These are phyloP conservation scores for Pollenia angustigena DNA, from an alignment of 2,888 invertebrate genomes.

Conservation along the genomic window DNA sequence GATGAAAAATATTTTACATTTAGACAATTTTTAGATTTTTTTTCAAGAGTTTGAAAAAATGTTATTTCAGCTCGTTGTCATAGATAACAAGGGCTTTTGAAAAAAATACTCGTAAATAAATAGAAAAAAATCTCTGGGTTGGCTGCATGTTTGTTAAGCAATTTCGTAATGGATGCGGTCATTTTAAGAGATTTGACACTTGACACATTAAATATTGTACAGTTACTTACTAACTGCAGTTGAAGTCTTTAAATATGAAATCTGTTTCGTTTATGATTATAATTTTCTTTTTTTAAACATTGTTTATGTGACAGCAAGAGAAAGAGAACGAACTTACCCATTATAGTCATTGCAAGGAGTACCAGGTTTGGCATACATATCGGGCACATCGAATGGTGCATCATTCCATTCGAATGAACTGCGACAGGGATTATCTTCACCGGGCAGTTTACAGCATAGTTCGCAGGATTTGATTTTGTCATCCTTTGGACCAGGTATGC, in stretches of 20 bases:
- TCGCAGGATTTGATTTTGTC: conserved; percentile 95
- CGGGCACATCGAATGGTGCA: conserved; percentile 94
- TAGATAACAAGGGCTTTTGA: conserved; percentile 41
- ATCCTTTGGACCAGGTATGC: conserved; percentile 91
- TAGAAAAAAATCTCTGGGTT: background rate
- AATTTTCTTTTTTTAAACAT: background rate
- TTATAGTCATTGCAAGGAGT: conserved; percentile 97
- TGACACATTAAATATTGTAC: conserved; percentile 58
- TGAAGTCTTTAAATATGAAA: conserved; percentile 5
- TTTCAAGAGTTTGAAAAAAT: conserved; percentile 3
- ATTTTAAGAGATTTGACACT: conserved; percentile 68
- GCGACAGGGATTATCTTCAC: conserved; percentile 91
- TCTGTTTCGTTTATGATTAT: background rate
- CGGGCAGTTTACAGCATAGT: conserved; percentile 95
- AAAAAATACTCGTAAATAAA: background rate
- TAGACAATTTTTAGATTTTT: conserved; percentile 26
- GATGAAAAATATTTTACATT: conserved; percentile 55
- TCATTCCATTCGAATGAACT: conserved; percentile 96
- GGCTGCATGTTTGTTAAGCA: conserved; percentile 59
- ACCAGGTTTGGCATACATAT: conserved; percentile 96
- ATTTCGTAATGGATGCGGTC: conserved; percentile 69
- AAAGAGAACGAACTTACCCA: conserved; percentile 85
- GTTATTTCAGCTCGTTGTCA: conserved; percentile 42
- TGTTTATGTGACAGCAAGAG: background rate
- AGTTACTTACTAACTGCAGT: background rate